These are phyloP conservation scores for Hippocampus abdominalis DNA, from an alignment of 2,113 vertebrate species.

Conservation along the genomic window DNA sequence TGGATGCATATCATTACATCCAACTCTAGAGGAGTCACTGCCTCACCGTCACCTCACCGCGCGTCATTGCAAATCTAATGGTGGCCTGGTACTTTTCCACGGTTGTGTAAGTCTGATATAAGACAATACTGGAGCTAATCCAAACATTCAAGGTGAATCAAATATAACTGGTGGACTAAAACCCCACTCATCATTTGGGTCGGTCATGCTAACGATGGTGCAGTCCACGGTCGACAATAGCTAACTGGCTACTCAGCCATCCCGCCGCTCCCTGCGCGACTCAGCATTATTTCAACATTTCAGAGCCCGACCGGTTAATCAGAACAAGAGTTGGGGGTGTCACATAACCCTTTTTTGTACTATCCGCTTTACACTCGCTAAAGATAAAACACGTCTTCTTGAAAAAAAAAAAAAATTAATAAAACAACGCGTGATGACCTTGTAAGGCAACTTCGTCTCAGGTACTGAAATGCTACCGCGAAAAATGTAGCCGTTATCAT, in stretches of 20 bases:
- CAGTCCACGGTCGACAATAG: constrained; percentile 75
- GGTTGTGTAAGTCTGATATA: too few species aligned
- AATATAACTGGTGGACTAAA: background rate
- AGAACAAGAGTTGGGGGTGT: constrained; percentile 43
- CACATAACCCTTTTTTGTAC: constrained; percentile 36
- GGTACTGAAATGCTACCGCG: constrained; percentile 14
- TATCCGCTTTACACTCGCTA: constrained; percentile 27
- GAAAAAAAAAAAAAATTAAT: constrained; percentile 20
- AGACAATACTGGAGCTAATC: background rate
- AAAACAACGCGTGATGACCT: constrained; percentile 43
- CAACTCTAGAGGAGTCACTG: too few species aligned
- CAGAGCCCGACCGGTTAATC: constrained; percentile 78
- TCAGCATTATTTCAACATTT: constrained; percentile 75
- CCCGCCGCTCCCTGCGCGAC: constrained; percentile 68
- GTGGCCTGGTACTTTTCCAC: too few species aligned
- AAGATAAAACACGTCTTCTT: constrained; percentile 50
- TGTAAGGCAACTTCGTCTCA: constrained; percentile 30
- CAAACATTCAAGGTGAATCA: background rate
- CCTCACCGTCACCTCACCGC: too few species aligned
- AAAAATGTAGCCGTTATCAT: constrained; percentile 20
- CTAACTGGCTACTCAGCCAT: constrained; percentile 41
- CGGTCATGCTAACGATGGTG: constrained; percentile 65
- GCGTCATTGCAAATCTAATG: too few species aligned
- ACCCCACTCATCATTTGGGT: background rate
- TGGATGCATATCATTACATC: too few species aligned